Base-by-base conservation (phyloP, 1,140 invertebrate species). In the Microplitis demolitor region DNA sequence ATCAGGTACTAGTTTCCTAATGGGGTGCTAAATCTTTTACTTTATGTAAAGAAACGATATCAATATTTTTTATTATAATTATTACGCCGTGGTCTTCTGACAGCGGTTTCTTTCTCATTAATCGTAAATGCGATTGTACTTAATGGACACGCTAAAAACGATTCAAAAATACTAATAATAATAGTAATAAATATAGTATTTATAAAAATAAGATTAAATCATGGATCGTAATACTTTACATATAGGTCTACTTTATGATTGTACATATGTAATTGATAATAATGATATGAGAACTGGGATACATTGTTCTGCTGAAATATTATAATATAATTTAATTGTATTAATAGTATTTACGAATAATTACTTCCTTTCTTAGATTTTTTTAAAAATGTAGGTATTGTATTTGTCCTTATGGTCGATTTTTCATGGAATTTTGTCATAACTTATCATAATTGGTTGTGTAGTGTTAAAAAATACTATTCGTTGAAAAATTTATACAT, bases 211-310 rank as follows among this genome's bases (percentile, higher is more conserved):
- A 16, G 14, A 56, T 35, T 3, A 24, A 58, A 54, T 66, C n/a
- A 72, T 45, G 51, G 60, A 69, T 61, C 63, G 60, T 37, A 50
- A 45, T 53, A 45, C 61, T 63, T 63, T 66, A 63, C 35, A 53
- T 50, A 66, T 62, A 66, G 66, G 74, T 73, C 68, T 76, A 73
- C 50, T 56, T 66, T 67, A 58, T 53, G 68, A 79, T 77, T 83
- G 82, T 83, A 83, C 73, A 83, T 83, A 83, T 82, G 79, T 83
- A 82, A 82, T 78, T 81, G 79, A 82, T 74, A 73, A 82, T 74
- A 73, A 16, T 71, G 56, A 45, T 45, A 45, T 45, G 11, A 68
- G 13, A 39, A 63, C 24, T 78, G 74, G 69, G 63, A 70, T 66
- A 67, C 50, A 54, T 73, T 56, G 51, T 64, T 50, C 45, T 66